These are phyloP conservation scores for Vanacampus margaritifer DNA, from an alignment of 2,113 vertebrate genomes.

Conservation along the genomic window DNA sequence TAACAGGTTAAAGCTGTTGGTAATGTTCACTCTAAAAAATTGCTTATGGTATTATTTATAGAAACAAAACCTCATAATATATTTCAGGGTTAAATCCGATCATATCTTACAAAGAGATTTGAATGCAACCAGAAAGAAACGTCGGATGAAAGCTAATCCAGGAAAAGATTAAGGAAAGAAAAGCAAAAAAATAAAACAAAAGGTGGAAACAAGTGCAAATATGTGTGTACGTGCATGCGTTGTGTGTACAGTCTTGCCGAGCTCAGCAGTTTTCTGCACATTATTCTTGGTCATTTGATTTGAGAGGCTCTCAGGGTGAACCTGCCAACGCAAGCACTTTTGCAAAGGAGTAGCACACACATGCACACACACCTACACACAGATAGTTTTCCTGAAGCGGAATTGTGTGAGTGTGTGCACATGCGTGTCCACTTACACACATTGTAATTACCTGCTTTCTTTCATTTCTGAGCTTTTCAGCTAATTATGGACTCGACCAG, in stretches of 20 bases:
- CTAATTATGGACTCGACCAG: background rate
- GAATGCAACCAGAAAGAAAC: background rate
- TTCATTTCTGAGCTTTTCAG: background rate
- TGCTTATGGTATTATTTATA: background rate
- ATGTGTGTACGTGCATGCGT: slow-evolving; percentile 8
- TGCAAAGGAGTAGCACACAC: background rate
- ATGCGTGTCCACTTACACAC: background rate
- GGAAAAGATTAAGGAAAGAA: background rate
- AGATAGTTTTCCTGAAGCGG: slow-evolving; percentile 9
- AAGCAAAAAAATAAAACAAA: slow-evolving; percentile 1
- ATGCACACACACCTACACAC: slow-evolving; percentile 3
- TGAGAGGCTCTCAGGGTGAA: slow-evolving; percentile 60
- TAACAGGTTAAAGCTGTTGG: background rate
- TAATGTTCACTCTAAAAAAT: background rate
- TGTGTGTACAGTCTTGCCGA: slow-evolving; percentile 31
- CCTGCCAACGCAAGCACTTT: slow-evolving; percentile 65
- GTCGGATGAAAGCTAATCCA: background rate
- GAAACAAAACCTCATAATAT: background rate
- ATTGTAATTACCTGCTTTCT: background rate
- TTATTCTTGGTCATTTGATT: slow-evolving; percentile 68
- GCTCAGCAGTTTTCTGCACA: slow-evolving; percentile 63
- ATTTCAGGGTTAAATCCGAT: background rate
- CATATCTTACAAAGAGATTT: background rate
- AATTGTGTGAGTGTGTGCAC: background rate
- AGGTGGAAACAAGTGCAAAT: background rate